These are phyloP conservation scores for Psittacus erithacus DNA, from an alignment of 2,113 vertebrate species.

Conservation along the genomic window DNA sequence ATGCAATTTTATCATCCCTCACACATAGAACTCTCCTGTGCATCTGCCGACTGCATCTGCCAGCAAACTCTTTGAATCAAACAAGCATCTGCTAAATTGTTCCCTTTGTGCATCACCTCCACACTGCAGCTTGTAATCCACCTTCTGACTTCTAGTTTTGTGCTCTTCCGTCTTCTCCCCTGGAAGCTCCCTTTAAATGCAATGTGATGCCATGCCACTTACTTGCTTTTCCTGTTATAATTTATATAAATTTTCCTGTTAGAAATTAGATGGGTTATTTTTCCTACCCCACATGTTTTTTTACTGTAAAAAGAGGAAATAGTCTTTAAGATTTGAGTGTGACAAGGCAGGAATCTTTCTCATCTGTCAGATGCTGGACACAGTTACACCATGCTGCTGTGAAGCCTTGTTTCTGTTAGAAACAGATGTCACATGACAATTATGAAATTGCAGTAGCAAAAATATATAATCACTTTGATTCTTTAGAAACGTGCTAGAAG, in stretches of 20 bases:
- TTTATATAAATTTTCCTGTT: background rate
- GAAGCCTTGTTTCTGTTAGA: background rate
- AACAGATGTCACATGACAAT: background rate
- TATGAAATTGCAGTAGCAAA: background rate
- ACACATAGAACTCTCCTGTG: background rate
- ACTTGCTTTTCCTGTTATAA: background rate
- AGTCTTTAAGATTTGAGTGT: background rate
- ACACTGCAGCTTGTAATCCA: background rate
- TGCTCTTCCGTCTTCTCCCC: background rate
- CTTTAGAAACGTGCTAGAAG: background rate
- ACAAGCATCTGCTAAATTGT: background rate
- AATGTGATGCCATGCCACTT: background rate
- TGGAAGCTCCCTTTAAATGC: background rate
- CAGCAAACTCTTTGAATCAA: background rate
- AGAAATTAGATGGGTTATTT: background rate
- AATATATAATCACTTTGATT: background rate
- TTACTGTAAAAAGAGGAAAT: background rate
- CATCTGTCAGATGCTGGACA: background rate
- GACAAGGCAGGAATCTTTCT: background rate
- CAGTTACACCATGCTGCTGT: background rate
- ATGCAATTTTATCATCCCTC: background rate
- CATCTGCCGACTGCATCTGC: background rate
- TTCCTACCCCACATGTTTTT: accelerated
- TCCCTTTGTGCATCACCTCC: background rate
- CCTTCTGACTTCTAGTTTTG: background rate